A percentile compares a stretch with the other conserved stretches of the same genome.
phyloP scores from a whole-genome alignment of 2,797 vertebrate species.

The Takifugu rubripes region DNA sequence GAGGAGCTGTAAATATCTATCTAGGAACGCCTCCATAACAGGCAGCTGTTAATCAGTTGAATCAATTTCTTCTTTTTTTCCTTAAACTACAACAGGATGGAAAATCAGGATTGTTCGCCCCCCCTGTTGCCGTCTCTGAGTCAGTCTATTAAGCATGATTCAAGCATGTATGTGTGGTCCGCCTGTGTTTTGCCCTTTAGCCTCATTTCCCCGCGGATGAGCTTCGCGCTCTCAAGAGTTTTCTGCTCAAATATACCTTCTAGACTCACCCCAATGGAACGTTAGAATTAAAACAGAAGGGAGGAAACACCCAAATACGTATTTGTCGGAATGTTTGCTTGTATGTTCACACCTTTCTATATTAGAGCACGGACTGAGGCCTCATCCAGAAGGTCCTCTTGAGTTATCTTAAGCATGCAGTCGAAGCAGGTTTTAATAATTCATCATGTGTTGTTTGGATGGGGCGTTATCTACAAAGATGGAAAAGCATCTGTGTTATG shows the following conservation, averaged over 20 bases:
- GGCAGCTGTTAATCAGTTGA: too few species aligned
- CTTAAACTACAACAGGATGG: too few species aligned
- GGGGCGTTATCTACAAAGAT: not conserved
- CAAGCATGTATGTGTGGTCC: constrained; percentile 36
- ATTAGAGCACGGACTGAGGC: not conserved
- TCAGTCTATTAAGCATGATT: constrained; percentile 60
- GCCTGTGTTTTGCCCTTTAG: constrained; percentile 8
- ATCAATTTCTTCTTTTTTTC: too few species aligned
- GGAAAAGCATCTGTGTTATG: not conserved
- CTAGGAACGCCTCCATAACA: too few species aligned
- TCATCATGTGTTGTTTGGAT: not conserved
- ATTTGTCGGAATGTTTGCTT: too few species aligned
- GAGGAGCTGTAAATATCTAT: too few species aligned
- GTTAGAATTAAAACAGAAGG: not conserved
- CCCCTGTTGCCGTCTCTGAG: constrained; percentile 8
- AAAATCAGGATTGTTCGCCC: too few species aligned
- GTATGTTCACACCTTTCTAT: too few species aligned
- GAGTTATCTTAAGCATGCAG: not conserved
- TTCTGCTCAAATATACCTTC: constrained; percentile 14
- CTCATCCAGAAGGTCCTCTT: not conserved
- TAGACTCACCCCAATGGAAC: constrained; percentile 4
- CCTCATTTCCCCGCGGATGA: constrained; percentile 1
- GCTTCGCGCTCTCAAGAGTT: not conserved
- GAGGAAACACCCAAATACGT: not conserved
- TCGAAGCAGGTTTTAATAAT: not conserved